A percentile compares a stretch with the other conserved stretches of the same genome.
Evolutionary conservation across 2,113 vertebrate genomes (phyloP).

Genomic region (Passer domesticus): DNA sequence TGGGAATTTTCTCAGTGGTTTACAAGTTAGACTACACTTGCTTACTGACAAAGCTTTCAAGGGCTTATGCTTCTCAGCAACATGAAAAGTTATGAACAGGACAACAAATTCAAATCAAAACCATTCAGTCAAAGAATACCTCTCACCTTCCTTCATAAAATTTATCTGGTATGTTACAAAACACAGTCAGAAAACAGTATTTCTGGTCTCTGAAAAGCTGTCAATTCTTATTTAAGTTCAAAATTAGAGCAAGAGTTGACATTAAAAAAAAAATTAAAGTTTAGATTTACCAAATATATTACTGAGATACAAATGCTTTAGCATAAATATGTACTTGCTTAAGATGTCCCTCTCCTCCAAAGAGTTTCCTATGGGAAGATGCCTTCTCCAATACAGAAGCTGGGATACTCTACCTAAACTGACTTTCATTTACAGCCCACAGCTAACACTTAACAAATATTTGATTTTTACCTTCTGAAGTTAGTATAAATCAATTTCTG

Average conservation of each 20-base stretch:
- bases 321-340: not conserved
- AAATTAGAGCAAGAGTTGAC: not conserved
- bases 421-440: not conserved
- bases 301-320: not conserved
- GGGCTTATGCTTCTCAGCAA: not conserved
- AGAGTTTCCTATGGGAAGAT: not conserved
- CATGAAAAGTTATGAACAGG: not conserved
- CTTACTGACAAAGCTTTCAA: not conserved
- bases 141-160: not conserved
- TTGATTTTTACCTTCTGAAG: not conserved
- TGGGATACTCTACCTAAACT: not conserved
- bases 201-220: not conserved
- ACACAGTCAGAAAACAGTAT: not conserved
- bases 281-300: not conserved
- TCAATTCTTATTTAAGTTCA: not conserved
- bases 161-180: not conserved
- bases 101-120: not conserved
- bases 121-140: not conserved
- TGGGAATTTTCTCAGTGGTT: not conserved
- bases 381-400: not conserved
- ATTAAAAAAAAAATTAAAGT: not conserved
- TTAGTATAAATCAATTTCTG: not conserved
- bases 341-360: not conserved
- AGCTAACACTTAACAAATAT: not conserved
- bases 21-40: not conserved